Conservation (phyloP, 2,888 invertebrate genomes). For the Cryptosula pallasiana region DNA sequence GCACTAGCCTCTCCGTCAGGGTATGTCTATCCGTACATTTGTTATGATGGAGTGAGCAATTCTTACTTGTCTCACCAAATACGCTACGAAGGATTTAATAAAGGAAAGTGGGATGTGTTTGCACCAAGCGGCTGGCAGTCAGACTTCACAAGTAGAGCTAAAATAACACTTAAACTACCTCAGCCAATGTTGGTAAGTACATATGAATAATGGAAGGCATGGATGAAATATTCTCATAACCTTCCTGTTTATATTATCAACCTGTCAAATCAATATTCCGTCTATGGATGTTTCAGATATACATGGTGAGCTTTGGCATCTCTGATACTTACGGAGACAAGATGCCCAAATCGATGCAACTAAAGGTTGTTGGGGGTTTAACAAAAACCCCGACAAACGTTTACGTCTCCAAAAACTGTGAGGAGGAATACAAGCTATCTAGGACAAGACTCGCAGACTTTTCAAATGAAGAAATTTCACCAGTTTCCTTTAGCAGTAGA, state of each 20-base stretch:
- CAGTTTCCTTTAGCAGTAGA: too few species aligned
- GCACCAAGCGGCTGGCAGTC: background rate
- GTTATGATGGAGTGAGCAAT: background rate
- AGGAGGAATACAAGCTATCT: background rate
- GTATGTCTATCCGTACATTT: background rate
- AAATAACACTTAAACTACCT: background rate
- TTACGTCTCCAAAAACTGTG: background rate
- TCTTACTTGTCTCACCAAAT: too few species aligned
- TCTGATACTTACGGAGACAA: background rate
- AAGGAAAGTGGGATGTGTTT: background rate
- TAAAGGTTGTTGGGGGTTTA: background rate
- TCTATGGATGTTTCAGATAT: background rate
- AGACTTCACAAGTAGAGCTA: background rate
- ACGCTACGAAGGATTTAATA: background rate
- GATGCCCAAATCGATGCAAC: background rate
- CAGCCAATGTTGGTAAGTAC: background rate
- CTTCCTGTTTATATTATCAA: too few species aligned
- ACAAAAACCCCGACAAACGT: background rate
- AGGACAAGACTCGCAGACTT: background rate
- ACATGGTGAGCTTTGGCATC: background rate
- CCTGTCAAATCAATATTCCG: too few species aligned
- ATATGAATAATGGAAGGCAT: too few species aligned
- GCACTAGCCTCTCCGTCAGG: too few species aligned
- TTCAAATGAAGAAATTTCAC: too few species aligned
- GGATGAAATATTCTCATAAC: too few species aligned